Base-by-base conservation (phyloP, 2,888 invertebrate species). In the Drosophila eohydei region DNA sequence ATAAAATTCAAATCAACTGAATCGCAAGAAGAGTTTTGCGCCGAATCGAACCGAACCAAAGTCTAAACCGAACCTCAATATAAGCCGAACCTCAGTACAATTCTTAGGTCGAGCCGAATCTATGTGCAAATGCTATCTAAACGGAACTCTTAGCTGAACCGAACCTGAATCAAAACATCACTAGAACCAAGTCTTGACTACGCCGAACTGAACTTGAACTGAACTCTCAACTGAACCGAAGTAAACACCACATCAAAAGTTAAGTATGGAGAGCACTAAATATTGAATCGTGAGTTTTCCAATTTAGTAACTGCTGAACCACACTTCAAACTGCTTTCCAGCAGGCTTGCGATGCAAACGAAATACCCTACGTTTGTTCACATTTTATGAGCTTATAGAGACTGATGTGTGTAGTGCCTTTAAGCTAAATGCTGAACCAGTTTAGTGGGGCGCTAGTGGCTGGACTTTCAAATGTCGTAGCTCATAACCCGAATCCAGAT, bases 401-500 rank as follows among this genome's bases (percentile, higher is more conserved):
- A 12, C 5, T 6, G 2, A 32, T 50, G 28, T 5, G 48, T 30
- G 48, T 48, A n/a, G 11, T 9, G 43, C 21, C 21, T 21, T 41
- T 7, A 7, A 41, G 16, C 41, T 16, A 41, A 41, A 16, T 48
- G 30, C 4, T 50, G 50, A 50, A 50, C 50, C 50, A 32, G 50
- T 50, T 50, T 34, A 32, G 4, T 34, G 32, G 30, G 48, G 48
- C 30, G 48, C 48, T 26, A 48, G 30, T 50, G 50, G 50, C 50
- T 50, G 50, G 32, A 55, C 44, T 57, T 28, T 46, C 34, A 57
- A 46, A 57, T 48, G 30, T 26, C 3, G 32, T 11, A 6, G 57
- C n/a, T 57, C 34, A 57, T 57, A 57, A 14, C 43, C 44, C 26
- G 50, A 36, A 46, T 44, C 44, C 57, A 57, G 34, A 57, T 36